Conservation (phyloP, 1,140 invertebrate species). For the Papilio aristodemus region DNA sequence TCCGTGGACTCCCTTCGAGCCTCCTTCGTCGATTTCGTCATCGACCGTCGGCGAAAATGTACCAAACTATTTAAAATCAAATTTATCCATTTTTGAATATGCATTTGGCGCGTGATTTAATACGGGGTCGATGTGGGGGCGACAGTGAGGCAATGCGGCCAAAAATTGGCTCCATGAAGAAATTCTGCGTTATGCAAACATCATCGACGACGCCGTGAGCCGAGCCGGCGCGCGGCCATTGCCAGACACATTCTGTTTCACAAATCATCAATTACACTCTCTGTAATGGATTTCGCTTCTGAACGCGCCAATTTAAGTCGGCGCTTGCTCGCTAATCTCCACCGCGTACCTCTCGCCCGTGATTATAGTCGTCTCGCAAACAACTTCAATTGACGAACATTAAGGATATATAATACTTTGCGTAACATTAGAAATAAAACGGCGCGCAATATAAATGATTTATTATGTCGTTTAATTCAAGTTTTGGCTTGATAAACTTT, state of each 20-base stretch:
- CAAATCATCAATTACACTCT: not conserved
- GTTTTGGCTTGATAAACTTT: too few relatives aligned
- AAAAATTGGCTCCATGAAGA: not conserved
- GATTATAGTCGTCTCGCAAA: too few relatives aligned
- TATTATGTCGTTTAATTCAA: too few relatives aligned
- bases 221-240: not conserved
- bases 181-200: conserved; percentile 8
- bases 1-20: too few relatives aligned
- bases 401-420: too few relatives aligned
- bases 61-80: not conserved
- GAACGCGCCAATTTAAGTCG: not conserved
- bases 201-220: not conserved
- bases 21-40: not conserved
- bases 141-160: not conserved
- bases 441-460: too few relatives aligned
- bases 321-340: too few relatives aligned
- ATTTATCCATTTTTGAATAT: not conserved
- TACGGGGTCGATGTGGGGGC: not conserved
- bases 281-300: not conserved
- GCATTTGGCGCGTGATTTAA: not conserved
- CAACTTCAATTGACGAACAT: too few relatives aligned
- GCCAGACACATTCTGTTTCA: not conserved
- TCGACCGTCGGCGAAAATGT: not conserved
- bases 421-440: too few relatives aligned
- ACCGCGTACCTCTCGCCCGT: too few relatives aligned